Conservation (phyloP, 2,797 vertebrate species). For the Protosalanx chinensis region DNA sequence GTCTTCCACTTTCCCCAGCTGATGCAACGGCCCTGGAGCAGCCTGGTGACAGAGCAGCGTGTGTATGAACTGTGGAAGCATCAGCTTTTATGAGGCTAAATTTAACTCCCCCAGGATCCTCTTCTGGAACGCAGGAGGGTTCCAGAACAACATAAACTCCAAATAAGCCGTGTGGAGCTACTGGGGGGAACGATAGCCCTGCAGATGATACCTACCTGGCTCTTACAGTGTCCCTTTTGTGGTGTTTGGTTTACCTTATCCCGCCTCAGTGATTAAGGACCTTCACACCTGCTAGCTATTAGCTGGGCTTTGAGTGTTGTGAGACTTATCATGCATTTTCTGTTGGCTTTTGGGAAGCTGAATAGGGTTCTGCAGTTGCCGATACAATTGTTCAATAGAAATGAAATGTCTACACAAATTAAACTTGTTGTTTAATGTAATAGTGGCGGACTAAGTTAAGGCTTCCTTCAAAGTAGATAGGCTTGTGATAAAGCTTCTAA, state of each 20-base stretch:
- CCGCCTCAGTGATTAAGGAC: neutral
- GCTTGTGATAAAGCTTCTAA: too few species aligned
- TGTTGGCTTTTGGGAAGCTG: neutral
- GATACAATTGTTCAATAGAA: too few species aligned
- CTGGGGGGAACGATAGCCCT: slow-evolving; percentile 19
- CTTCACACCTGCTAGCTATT: neutral
- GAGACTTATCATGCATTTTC: neutral
- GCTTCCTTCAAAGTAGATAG: too few species aligned
- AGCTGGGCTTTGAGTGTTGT: neutral
- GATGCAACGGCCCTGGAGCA: slow-evolving; percentile 45
- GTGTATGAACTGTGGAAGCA: slow-evolving; percentile 66
- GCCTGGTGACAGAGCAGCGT: slow-evolving; percentile 58
- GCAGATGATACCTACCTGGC: slow-evolving; percentile 22
- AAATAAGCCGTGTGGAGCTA: slow-evolving; percentile 69
- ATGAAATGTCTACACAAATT: too few species aligned
- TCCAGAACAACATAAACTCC: slow-evolving; percentile 76
- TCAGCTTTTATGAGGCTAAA: slow-evolving; percentile 80
- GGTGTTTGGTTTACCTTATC: neutral
- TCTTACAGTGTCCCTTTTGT: slow-evolving; percentile 20
- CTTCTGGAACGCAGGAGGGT: slow-evolving; percentile 67
- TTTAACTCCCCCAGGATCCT: slow-evolving; percentile 71
- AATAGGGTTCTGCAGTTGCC: neutral
- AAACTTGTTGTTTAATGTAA: too few species aligned
- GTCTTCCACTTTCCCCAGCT: slow-evolving; percentile 44
- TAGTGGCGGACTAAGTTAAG: too few species aligned